These are phyloP conservation scores for Oreochromis spilurus DNA, from an alignment of 2,113 vertebrate species.

Conservation along the genomic window DNA sequence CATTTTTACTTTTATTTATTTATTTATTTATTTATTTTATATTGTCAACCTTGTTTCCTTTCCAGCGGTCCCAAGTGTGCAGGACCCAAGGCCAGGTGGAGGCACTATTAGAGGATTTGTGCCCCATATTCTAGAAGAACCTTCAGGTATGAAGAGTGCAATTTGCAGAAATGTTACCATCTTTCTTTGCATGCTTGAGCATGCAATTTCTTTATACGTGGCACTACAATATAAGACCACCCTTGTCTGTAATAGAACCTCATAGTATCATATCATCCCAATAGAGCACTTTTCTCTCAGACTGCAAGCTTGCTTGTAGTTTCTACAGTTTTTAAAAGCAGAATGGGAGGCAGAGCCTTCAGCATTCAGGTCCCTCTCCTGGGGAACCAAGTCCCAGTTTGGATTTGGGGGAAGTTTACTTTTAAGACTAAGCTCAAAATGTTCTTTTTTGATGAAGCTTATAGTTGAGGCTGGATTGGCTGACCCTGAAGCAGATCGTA, in stretches of 20 bases:
- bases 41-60: background rate
- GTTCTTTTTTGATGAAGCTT: background rate
- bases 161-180: background rate
- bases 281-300: background rate
- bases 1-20: background rate
- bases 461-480: background rate
- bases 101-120: constrained; percentile 49
- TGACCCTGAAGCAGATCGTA: background rate
- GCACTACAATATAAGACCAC: background rate
- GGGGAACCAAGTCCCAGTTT: background rate
- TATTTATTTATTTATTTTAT: background rate
- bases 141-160: constrained; percentile 24
- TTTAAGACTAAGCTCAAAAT: background rate
- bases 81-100: constrained; percentile 68
- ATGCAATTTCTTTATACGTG: background rate
- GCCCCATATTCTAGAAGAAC: constrained; percentile 56
- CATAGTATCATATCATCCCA: background rate
- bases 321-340: background rate
- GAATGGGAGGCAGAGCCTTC: background rate
- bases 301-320: background rate
- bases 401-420: background rate
- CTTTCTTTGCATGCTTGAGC: background rate
- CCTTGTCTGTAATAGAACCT: background rate
- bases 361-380: too few species aligned
- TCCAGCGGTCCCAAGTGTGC: constrained; percentile 80